A percentile compares a stretch with the other conserved stretches of the same genome.
Conservation (phyloP, 2,888 invertebrate genomes). For the Macropis europaea region DNA sequence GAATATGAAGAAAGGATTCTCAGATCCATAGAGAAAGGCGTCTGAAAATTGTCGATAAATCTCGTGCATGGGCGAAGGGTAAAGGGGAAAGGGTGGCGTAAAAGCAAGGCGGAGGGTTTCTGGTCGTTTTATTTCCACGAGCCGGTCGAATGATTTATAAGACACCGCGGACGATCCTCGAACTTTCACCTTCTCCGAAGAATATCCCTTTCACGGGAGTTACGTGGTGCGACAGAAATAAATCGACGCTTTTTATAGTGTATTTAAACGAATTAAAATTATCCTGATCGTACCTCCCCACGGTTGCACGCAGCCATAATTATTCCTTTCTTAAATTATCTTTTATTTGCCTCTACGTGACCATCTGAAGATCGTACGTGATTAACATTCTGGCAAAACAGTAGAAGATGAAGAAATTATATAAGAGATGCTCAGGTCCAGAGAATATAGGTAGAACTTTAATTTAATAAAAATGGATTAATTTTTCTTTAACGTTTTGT, state of each 20-base stretch:
- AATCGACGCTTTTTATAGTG: conserved; percentile 26
- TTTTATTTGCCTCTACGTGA: not conserved
- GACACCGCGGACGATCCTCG: conserved; percentile 34
- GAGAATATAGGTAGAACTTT: too few species aligned
- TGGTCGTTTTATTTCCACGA: conserved; percentile 24
- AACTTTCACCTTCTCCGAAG: conserved; percentile 45
- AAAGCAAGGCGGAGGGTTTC: conserved; percentile 9
- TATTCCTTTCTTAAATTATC: not conserved
- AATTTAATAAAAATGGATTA: too few species aligned
- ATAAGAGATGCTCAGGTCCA: too few species aligned
- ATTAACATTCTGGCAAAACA: too few species aligned
- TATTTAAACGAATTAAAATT: conserved; percentile 32
- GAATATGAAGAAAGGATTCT: not conserved
- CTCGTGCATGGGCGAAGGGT: not conserved
- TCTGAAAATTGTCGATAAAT: conserved; percentile 22
- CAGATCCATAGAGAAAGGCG: not conserved
- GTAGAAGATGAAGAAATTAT: too few species aligned
- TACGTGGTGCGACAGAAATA: conserved; percentile 24
- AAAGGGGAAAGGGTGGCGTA: not conserved
- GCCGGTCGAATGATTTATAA: conserved; percentile 40
- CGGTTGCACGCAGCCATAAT: not conserved
- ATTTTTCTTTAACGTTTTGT: too few species aligned
- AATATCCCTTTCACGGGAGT: conserved; percentile 26
- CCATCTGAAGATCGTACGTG: too few species aligned
- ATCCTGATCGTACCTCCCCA: not conserved